Percentiles rank a stretch among this genome's conserved stretches.
phyloP scores from a whole-genome alignment of 1,140 invertebrate genomes.

The Formica selysi region DNA sequence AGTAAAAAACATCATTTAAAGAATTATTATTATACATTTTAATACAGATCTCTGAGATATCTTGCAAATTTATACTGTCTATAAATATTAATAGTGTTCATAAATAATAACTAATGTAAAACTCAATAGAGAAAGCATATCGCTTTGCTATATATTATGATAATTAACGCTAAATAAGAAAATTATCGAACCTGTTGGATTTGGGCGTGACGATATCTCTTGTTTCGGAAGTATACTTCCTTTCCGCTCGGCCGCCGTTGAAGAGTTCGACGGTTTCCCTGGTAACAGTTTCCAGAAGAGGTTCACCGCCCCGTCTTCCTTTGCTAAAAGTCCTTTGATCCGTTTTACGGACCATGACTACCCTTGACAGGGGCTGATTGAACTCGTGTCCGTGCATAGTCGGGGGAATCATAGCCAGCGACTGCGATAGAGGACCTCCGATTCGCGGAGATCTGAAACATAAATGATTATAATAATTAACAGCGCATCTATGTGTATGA shows the following conservation, averaged over 20 bases:
- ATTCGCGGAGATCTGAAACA: constrained; percentile 83
- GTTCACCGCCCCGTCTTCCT: constrained; percentile 84
- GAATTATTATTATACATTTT: background rate
- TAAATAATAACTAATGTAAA: constrained; percentile 8
- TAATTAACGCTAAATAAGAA: constrained; percentile 5
- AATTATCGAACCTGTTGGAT: constrained; percentile 81
- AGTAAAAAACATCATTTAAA: background rate
- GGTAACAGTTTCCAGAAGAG: constrained; percentile 87
- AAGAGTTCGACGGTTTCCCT: constrained; percentile 89
- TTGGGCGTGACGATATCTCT: constrained; percentile 86
- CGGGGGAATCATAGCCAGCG: constrained; percentile 85
- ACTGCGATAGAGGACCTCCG: constrained; percentile 85
- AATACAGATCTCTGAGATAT: background rate
- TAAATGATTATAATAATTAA: constrained; percentile 36
- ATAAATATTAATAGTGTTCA: background rate
- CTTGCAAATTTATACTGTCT: background rate
- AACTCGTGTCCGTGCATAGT: constrained; percentile 88
- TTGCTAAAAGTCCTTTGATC: constrained; percentile 88
- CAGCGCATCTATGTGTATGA: background rate
- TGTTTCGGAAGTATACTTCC: constrained; percentile 88
- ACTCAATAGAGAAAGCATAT: background rate
- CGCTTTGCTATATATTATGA: background rate
- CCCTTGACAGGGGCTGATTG: constrained; percentile 87
- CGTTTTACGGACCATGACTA: constrained; percentile 89
- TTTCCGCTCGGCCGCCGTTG: constrained; percentile 87